phyloP scores from a whole-genome alignment of 2,888 invertebrate genomes.

The Andrena hattorfiana region DNA sequence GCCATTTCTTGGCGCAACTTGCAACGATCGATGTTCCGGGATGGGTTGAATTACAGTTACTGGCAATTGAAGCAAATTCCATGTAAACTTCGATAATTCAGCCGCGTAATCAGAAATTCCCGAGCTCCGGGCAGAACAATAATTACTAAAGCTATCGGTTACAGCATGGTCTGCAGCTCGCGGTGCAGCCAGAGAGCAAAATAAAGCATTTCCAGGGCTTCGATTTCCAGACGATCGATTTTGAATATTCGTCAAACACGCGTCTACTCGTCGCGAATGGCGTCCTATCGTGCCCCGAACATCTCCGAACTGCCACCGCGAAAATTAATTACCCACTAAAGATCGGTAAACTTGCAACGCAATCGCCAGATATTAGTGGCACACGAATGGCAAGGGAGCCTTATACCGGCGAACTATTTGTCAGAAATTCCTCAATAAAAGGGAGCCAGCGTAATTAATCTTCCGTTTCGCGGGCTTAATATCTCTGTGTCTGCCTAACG shows the following conservation, averaged over 20 bases:
- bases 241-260: not conserved
- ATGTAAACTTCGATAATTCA: constrained; percentile 5
- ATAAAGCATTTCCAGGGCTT: not conserved
- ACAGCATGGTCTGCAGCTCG: no score
- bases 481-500: constrained; percentile 29
- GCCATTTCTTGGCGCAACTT: constrained; percentile 32
- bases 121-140: no score
- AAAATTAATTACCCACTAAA: constrained; percentile 31
- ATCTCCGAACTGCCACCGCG: constrained; percentile 1
- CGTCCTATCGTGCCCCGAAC: not conserved
- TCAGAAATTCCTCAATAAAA: constrained; percentile 42
- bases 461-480: constrained; percentile 24
- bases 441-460: constrained; percentile 38
- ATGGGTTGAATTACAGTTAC: not conserved
- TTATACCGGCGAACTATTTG: constrained; percentile 27
- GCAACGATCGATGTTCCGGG: constrained; percentile 8
- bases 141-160: no score
- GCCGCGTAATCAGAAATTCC: constrained; percentile 2
- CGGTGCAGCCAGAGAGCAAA: not conserved
- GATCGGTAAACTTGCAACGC: constrained; percentile 37
- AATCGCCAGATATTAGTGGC: constrained; percentile 7
- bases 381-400: constrained; percentile 11
- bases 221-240: not conserved
- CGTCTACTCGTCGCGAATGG: not conserved
- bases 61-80: constrained; percentile 1